Evolutionary conservation across 2,888 invertebrate species (phyloP).

Genomic region (Lasioglossum leucozonium): DNA sequence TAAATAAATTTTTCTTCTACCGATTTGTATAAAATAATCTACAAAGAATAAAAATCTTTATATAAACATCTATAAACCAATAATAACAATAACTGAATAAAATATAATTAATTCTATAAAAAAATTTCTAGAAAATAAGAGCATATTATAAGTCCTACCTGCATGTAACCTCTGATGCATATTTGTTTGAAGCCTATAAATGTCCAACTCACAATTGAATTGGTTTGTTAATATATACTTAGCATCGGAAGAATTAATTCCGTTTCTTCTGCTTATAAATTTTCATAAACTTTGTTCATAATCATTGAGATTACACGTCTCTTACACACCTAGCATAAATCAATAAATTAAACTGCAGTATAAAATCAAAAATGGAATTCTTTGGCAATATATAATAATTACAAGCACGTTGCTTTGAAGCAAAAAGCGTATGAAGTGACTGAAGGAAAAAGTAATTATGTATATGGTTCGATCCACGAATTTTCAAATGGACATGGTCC

Average conservation of each 20-base stretch:
- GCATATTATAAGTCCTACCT: background rate
- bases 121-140: background rate
- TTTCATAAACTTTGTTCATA: background rate
- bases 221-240: slow-evolving; percentile 1
- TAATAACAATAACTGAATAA: background rate
- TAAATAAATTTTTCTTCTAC: too few relatives aligned
- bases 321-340: slow-evolving; percentile 1
- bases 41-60: too few relatives aligned
- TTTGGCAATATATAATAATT: slow-evolving; percentile 62
- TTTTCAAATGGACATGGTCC: slow-evolving; percentile 8
- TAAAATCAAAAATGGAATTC: slow-evolving; percentile 60
- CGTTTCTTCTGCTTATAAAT: background rate
- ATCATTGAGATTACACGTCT: slow-evolving; percentile 4
- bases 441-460: slow-evolving; percentile 31
- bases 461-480: slow-evolving; percentile 5
- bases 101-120: background rate
- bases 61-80: background rate
- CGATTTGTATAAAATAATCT: too few relatives aligned
- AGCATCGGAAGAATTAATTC: background rate
- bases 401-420: slow-evolving; percentile 52
- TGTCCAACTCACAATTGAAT: background rate
- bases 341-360: slow-evolving; percentile 11
- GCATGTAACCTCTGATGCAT: background rate
- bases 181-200: background rate
- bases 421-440: slow-evolving; percentile 51